Evolutionary conservation across 2,888 invertebrate species (phyloP), one percentile per base, ranked within the genome.

Genomic region (Drosophila buzzatii): DNA sequence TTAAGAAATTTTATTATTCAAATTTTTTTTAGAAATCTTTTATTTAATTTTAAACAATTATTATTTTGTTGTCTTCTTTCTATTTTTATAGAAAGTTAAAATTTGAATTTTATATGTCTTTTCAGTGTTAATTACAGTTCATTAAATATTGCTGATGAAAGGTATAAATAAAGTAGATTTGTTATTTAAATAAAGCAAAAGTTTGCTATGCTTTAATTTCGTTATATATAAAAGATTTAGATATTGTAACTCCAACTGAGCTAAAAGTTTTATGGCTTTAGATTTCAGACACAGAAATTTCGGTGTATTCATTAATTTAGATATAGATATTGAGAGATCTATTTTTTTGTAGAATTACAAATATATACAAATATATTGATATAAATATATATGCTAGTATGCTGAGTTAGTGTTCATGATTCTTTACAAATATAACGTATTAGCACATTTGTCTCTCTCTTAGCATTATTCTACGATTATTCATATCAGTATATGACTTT

Each of bases 51-150:
- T 35, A n/a, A 16, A n/a, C 27, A 31, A n/a, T 47, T 47, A 16
- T 23, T 39, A n/a, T 49, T 49, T 33, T 33, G 33, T 3, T 14
- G 18, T 18, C 33, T 51, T 14, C 31, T 27, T 27, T 49, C 27
- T 7, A 3, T 31, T 49, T 9, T 18, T 18, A 51, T 51, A 53
- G 52, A 53, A 53, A 53, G 52, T 53, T 53, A 9, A 10, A 16
- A 53, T 35, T 51, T 20, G 2, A 6, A 20, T 20, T 20, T 52
- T 5, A 0, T 3, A 47, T 47, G 49, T 5, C 27, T 5, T 12
- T 18, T 12, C 6, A 52, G 52, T 53, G 52, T 16, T 53, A 53
- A 53, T 53, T 37, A 37, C 23, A 16, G 16, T 16, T 53, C 52
- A 53, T 53, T 53, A 51, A 35, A 51, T 51, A 51, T 51, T 37